phyloP scores from a whole-genome alignment of 2,113 vertebrate species.

The Hydrolagus affinis region DNA sequence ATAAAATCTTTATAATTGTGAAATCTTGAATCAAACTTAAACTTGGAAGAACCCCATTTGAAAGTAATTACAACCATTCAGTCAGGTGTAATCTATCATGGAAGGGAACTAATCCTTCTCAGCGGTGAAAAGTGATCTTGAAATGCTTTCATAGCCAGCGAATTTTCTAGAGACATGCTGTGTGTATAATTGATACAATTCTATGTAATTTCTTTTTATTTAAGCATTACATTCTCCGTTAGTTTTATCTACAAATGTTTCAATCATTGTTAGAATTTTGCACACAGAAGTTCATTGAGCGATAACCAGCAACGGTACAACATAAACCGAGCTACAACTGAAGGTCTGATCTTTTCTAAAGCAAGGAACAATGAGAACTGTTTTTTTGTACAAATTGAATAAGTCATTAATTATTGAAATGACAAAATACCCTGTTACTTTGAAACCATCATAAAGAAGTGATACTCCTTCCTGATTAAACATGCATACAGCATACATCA shows the following conservation, averaged over 20 bases:
- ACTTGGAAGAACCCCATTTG: background rate
- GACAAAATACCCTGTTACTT: background rate
- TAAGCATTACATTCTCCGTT: background rate
- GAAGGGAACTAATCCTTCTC: background rate
- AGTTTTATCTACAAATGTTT: background rate
- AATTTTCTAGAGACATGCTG: background rate
- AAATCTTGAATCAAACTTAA: too few relatives aligned
- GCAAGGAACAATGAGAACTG: background rate
- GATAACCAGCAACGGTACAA: background rate
- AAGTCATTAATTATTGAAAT: background rate
- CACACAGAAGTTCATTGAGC: too few relatives aligned
- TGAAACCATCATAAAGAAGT: background rate
- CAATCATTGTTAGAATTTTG: background rate
- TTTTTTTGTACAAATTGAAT: background rate
- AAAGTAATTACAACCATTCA: constrained; percentile 12
- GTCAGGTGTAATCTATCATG: background rate
- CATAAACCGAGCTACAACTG: background rate
- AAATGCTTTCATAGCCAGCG: too few relatives aligned
- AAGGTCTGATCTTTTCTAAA: background rate
- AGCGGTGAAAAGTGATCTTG: background rate
- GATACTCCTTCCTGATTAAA: background rate
- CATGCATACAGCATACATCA: background rate
- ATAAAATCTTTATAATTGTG: background rate
- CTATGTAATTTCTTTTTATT: background rate
- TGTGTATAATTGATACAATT: background rate